Conservation (phyloP, 2,797 vertebrate species). For the Gobionotothen gibberifrons region DNA sequence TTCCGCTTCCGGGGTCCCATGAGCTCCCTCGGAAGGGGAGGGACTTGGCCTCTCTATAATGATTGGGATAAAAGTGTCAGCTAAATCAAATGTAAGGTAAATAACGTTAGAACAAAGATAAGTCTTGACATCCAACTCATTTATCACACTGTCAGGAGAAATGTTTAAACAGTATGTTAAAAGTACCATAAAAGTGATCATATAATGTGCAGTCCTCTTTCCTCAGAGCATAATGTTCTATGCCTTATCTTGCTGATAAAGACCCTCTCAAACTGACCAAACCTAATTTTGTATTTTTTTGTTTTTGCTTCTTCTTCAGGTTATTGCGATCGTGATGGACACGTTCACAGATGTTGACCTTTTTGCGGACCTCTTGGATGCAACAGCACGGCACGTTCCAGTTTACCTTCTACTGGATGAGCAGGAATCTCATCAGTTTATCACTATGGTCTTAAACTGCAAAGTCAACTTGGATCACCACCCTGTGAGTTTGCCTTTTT, state of each 20-base stretch:
- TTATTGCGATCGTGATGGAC: constrained; percentile 98
- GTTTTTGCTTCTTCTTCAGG: constrained; percentile 78
- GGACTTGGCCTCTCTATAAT: too few species aligned
- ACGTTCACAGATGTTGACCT: constrained; percentile 96
- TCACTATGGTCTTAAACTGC: constrained; percentile 91
- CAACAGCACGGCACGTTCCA: constrained; percentile 89
- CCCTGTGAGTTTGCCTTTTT: constrained; percentile 85
- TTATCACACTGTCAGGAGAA: background rate
- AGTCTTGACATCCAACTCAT: background rate
- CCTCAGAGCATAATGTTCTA: background rate
- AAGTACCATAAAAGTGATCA: background rate
- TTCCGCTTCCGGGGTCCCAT: too few species aligned
- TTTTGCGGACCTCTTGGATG: constrained; percentile 92
- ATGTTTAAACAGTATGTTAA: background rate
- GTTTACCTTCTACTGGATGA: constrained; percentile 97
- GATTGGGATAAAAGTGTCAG: too few species aligned
- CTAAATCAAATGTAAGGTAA: too few species aligned
- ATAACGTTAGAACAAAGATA: background rate
- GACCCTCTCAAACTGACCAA: background rate
- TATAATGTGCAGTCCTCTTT: background rate
- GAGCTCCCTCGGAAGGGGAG: too few species aligned
- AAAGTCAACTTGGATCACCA: constrained; percentile 92
- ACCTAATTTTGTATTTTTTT: constrained; percentile 1
- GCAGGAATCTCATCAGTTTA: constrained; percentile 91
- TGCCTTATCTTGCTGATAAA: constrained; percentile 12